Evolutionary conservation across 2,888 invertebrate genomes (phyloP).

Genomic region (Azorinus chamasolen): DNA sequence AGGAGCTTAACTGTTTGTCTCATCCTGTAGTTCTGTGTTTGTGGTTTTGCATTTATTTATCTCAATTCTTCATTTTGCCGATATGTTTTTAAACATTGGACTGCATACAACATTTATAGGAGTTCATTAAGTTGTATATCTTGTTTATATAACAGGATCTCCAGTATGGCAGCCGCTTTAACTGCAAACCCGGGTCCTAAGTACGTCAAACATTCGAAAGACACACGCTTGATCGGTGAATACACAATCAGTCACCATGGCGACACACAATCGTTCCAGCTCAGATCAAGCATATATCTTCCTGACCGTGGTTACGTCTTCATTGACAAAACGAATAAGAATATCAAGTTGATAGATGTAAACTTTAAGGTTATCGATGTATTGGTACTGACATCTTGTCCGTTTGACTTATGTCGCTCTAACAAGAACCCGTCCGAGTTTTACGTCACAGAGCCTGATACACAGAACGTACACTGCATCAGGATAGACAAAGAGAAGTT

Average conservation of each 20-base stretch:
- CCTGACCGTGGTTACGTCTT: constrained; percentile 22
- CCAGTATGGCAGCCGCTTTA: constrained; percentile 29
- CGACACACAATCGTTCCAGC: constrained; percentile 35
- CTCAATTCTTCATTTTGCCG: too few relatives aligned
- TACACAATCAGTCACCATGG: constrained; percentile 32
- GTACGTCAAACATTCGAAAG: constrained; percentile 31
- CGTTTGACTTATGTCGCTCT: constrained; percentile 52
- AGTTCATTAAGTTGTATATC: too few relatives aligned
- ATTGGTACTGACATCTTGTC: constrained; percentile 37
- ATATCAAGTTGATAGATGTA: constrained; percentile 36
- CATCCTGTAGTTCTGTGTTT: too few relatives aligned
- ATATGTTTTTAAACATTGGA: too few relatives aligned
- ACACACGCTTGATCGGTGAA: constrained; percentile 9
- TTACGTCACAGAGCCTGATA: constrained; percentile 61
- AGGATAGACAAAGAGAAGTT: constrained; percentile 38
- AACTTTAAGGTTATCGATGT: constrained; percentile 25
- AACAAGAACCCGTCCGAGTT: constrained; percentile 40
- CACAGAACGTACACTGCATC: constrained; percentile 35
- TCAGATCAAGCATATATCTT: constrained; percentile 21
- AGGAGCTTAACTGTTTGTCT: too few relatives aligned
- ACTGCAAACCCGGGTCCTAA: constrained; percentile 32
- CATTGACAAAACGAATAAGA: constrained; percentile 48
- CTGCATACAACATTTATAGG: too few relatives aligned
- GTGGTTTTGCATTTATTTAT: too few relatives aligned
- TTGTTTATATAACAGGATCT: too few relatives aligned